Percentiles rank a stretch among this genome's conserved stretches.
Conservation (phyloP, 2,113 vertebrate genomes). For the Edolisoma coerulescens region DNA sequence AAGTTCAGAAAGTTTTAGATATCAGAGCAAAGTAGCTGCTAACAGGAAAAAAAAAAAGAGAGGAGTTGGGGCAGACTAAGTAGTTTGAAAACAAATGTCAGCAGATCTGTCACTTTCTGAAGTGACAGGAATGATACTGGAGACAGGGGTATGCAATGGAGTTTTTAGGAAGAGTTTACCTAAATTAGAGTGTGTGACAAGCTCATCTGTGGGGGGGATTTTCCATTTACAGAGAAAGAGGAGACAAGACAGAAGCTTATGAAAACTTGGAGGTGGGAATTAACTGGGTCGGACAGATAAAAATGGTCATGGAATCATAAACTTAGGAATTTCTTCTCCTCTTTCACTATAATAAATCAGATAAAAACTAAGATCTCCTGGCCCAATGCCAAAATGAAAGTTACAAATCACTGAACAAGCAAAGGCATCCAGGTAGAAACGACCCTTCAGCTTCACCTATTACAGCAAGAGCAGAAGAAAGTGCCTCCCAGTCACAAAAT, state of each 20-base stretch:
- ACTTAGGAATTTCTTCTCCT: not conserved
- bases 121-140: not conserved
- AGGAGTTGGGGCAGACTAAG: not conserved
- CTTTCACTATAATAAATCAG: not conserved
- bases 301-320: not conserved
- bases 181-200: not conserved
- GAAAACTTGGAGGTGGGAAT: not conserved
- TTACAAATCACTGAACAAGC: not conserved
- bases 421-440: not conserved
- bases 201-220: not conserved
- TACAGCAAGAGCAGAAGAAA: not conserved
- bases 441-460: not conserved
- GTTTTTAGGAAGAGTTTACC: not conserved
- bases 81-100: not conserved
- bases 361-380: not conserved
- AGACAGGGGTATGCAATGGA: not conserved
- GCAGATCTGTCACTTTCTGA: not conserved
- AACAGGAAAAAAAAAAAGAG: not conserved
- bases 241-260: not conserved
- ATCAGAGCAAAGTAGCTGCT: not conserved
- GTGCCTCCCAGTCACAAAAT: not conserved
- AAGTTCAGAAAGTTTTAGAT: not conserved
- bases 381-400: not conserved
- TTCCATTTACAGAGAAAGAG: not conserved
- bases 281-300: not conserved